These are phyloP conservation scores for Stenoptilia bipunctidactyla DNA, from an alignment of 2,888 invertebrate genomes.

Conservation along the genomic window DNA sequence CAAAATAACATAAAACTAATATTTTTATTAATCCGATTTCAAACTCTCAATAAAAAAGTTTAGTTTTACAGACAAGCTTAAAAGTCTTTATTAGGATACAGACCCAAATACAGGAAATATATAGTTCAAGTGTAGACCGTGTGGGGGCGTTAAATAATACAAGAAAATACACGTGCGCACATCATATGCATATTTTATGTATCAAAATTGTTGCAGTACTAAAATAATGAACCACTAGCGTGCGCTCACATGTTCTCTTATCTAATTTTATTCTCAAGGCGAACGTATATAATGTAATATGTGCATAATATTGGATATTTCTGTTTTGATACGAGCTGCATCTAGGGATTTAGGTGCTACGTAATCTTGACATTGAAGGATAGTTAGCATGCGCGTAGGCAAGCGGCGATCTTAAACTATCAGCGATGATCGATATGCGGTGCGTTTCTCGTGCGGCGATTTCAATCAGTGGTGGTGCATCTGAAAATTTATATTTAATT, in stretches of 20 bases:
- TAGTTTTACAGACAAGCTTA: no score
- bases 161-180: no score
- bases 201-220: conserved; percentile 3
- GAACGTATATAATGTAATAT: conserved; percentile 45
- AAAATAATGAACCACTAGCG: conserved; percentile 29
- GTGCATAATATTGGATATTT: conserved; percentile 49
- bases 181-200: neutral
- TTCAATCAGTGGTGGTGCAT: no score
- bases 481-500: no score
- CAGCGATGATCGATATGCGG: no score
- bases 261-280: conserved; percentile 54
- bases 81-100: no score
- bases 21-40: no score
- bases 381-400: neutral
- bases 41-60: no score
- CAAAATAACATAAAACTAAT: no score
- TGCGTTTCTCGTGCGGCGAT: no score
- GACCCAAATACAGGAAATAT: no score
- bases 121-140: neutral
- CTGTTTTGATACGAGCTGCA: conserved; percentile 26
- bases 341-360: conserved; percentile 27
- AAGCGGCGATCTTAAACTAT: neutral
- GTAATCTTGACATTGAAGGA: conserved; percentile 5
- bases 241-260: conserved; percentile 33
- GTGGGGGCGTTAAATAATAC: neutral